Conservation (phyloP, 2,797 vertebrate genomes). For the Cyclopterus lumpus region DNA sequence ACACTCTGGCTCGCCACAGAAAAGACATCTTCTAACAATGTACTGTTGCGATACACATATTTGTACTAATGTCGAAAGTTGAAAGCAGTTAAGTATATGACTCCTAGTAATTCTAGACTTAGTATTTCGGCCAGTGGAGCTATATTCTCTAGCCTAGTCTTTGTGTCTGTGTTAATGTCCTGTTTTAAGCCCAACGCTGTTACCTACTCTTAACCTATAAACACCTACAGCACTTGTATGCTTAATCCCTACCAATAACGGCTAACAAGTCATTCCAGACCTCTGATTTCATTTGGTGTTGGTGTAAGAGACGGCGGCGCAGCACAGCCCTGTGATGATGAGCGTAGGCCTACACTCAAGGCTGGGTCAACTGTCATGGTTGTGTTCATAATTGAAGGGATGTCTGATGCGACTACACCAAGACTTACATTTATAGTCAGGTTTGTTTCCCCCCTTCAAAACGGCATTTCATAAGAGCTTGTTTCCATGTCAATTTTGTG, state of each 20-base stretch:
- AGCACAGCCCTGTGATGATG: conserved; percentile 3
- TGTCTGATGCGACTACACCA: conserved; percentile 77
- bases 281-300: conserved; percentile 65
- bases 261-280: conserved; percentile 55
- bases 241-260: conserved; percentile 55
- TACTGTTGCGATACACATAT: conserved; percentile 75
- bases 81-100: conserved; percentile 76
- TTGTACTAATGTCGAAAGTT: conserved; percentile 81
- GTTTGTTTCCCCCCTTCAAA: conserved; percentile 65
- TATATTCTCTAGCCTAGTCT: conserved; percentile 78
- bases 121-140: conserved; percentile 73
- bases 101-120: conserved; percentile 71
- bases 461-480: conserved; percentile 68
- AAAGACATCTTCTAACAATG: conserved; percentile 72
- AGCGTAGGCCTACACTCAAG: conserved; percentile 44
- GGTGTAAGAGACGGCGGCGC: conserved; percentile 52
- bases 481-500: conserved; percentile 76
- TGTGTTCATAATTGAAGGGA: conserved; percentile 73
- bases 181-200: conserved; percentile 68
- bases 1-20: conserved; percentile 69
- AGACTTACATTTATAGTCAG: conserved; percentile 73
- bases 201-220: conserved; percentile 64
- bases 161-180: conserved; percentile 72
- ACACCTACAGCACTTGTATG: conserved; percentile 58
- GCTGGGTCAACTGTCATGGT: conserved; percentile 58